These are phyloP conservation scores for Molorchus minor DNA, from an alignment of 2,888 invertebrate species.

Conservation along the genomic window DNA sequence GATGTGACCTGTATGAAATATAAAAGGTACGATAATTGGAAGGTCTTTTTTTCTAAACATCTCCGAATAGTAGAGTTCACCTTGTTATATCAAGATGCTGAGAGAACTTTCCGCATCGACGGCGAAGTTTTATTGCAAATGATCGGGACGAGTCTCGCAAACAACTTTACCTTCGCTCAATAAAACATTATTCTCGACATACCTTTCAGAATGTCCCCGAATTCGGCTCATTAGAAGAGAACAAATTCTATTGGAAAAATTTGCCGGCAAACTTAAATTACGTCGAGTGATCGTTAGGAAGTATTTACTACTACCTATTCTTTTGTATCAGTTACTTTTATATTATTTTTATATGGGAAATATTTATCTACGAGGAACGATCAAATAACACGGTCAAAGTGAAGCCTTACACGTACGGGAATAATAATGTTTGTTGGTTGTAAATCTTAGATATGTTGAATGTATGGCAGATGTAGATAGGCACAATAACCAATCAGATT, in stretches of 20 bases:
- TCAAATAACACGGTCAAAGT: too few relatives aligned
- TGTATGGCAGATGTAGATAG: too few relatives aligned
- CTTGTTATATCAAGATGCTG: conserved; percentile 50
- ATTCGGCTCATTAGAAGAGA: conserved; percentile 43
- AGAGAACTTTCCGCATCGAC: conserved; percentile 51
- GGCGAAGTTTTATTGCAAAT: conserved; percentile 51
- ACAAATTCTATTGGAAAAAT: conserved; percentile 33
- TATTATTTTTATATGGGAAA: too few relatives aligned
- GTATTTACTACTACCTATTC: background rate
- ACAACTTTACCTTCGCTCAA: conserved; percentile 47
- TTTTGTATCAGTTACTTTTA: too few relatives aligned
- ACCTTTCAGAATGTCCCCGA: conserved; percentile 39
- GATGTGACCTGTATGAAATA: conserved; percentile 33
- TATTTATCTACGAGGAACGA: too few relatives aligned
- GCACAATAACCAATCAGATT: too few relatives aligned
- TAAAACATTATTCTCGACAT: conserved; percentile 42
- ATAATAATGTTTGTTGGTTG: too few relatives aligned
- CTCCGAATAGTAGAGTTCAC: conserved; percentile 42
- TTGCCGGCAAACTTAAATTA: background rate
- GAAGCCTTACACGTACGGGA: too few relatives aligned
- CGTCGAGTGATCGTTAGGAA: background rate
- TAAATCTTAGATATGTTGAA: too few relatives aligned
- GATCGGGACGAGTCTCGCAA: conserved; percentile 47
- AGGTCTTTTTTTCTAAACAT: conserved; percentile 37
- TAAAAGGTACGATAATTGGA: conserved; percentile 42